Conservation (phyloP, 2,797 vertebrate species). For the Fistularia tabacaria region DNA sequence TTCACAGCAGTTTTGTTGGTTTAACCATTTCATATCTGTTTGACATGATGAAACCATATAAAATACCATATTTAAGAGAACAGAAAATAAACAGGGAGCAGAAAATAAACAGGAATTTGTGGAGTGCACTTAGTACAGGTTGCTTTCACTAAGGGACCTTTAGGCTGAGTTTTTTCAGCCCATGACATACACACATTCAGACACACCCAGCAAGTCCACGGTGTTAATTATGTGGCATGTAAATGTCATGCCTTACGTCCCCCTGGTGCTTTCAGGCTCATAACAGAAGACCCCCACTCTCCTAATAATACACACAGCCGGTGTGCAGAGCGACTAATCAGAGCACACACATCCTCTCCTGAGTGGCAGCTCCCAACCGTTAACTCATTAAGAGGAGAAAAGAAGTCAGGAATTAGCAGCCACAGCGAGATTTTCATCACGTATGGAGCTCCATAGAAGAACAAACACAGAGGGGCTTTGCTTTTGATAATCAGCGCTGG, state of each 20-base stretch:
- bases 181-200: slow-evolving; percentile 18
- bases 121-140: not conserved
- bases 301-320: slow-evolving; percentile 19
- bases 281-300: slow-evolving; percentile 44
- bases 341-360: slow-evolving; percentile 25
- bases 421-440: slow-evolving; percentile 18
- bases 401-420: slow-evolving; percentile 38
- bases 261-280: slow-evolving; percentile 53
- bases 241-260: slow-evolving; percentile 66
- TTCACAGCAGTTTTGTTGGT: too few species aligned
- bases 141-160: slow-evolving; percentile 32
- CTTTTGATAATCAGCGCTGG: slow-evolving; percentile 31
- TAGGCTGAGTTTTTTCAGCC: slow-evolving; percentile 29
- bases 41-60: too few species aligned
- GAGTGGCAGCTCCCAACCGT: slow-evolving; percentile 43
- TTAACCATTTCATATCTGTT: too few species aligned
- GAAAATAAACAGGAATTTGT: too few species aligned
- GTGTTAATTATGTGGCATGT: slow-evolving; percentile 61
- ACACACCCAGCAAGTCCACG: slow-evolving; percentile 30
- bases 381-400: slow-evolving; percentile 44
- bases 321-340: slow-evolving; percentile 33
- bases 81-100: too few species aligned
- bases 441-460: slow-evolving; percentile 31
- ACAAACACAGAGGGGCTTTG: slow-evolving; percentile 38
- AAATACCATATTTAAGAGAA: too few species aligned